Evolutionary conservation across 2,888 invertebrate species (phyloP).

Genomic region (Belgica antarctica): DNA sequence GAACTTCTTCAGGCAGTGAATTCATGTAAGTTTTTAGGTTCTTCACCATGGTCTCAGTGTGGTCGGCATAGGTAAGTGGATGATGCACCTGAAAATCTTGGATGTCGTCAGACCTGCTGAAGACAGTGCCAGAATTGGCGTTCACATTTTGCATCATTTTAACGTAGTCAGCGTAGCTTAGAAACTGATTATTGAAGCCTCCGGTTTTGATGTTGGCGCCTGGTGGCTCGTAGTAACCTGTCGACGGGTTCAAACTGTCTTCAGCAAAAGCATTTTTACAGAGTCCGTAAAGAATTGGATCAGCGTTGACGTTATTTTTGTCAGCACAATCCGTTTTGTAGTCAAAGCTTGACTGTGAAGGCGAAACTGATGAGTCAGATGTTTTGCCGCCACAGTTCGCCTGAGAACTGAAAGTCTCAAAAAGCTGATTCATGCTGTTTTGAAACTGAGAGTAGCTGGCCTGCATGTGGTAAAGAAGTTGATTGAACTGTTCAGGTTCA

Average conservation of each 20-base stretch:
- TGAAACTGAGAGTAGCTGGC: constrained; percentile 19
- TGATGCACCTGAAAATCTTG: no score
- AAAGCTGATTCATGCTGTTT: not conserved
- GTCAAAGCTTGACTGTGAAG: not conserved
- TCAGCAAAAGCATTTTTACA: constrained; percentile 10
- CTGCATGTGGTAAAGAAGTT: constrained; percentile 13
- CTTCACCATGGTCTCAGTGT: no score
- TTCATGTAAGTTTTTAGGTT: no score
- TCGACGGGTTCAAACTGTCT: not conserved
- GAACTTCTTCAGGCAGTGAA: no score
- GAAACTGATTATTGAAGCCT: not conserved
- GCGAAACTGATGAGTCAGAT: not conserved
- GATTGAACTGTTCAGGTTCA: constrained; percentile 5
- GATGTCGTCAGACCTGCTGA: not conserved
- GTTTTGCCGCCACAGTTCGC: not conserved
- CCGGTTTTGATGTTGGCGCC: not conserved
- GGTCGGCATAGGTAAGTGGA: no score
- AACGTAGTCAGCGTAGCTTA: constrained; percentile 37
- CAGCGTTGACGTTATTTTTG: not conserved
- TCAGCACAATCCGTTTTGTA: constrained; percentile 9
- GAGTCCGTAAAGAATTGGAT: not conserved
- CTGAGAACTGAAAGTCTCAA: constrained; percentile 6
- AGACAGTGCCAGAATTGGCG: constrained; percentile 6
- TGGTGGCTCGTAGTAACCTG: not conserved
- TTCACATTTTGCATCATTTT: constrained; percentile 25